A percentile compares a stretch with the other conserved stretches of the same genome.
These are phyloP conservation scores for Drosophila persimilis DNA, from an alignment of 1,140 invertebrate species.

Conservation along the genomic window DNA sequence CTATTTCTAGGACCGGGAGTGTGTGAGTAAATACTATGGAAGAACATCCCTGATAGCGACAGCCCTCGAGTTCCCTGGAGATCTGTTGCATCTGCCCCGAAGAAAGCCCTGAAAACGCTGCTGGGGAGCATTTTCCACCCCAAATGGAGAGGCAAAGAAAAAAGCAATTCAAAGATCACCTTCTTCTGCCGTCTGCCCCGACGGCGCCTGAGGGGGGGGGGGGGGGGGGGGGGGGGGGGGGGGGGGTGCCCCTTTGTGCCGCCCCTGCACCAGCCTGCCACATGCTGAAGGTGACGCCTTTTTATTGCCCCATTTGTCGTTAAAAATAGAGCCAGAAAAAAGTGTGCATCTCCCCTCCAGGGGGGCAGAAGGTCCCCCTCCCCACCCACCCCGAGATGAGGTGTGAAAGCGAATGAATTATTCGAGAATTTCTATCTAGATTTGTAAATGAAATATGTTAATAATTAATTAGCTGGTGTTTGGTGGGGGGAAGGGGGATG, in stretches of 20 bases:
- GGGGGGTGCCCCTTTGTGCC: neutral
- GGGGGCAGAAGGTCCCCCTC: neutral
- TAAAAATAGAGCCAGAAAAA: slow-evolving; percentile 61
- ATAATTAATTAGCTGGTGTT: slow-evolving; percentile 67
- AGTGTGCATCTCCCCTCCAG: slow-evolving; percentile 13
- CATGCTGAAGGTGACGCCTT: slow-evolving; percentile 63
- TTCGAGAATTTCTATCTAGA: slow-evolving; percentile 60
- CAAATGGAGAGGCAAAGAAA: slow-evolving; percentile 14
- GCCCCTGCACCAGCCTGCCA: slow-evolving; percentile 10
- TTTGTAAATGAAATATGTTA: slow-evolving; percentile 72
- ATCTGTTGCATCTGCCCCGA: neutral
- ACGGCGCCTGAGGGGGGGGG: slow-evolving; percentile 50
- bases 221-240: too few relatives aligned
- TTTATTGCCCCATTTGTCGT: slow-evolving; percentile 62
- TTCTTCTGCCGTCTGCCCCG: slow-evolving; percentile 1
- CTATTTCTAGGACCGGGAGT: too few relatives aligned
- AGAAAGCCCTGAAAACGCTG: slow-evolving; percentile 63
- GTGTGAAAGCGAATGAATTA: slow-evolving; percentile 60
- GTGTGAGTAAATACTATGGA: too few relatives aligned
- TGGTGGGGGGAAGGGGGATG: slow-evolving; percentile 39
- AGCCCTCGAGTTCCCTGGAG: too few relatives aligned
- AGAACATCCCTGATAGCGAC: too few relatives aligned
- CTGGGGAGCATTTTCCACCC: slow-evolving; percentile 62
- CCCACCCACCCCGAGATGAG: neutral
- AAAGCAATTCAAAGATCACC: slow-evolving; percentile 57